Evolutionary conservation across 2,797 vertebrate genomes (phyloP), one percentile per base, ranked within the genome.

Genomic region (Leptatherina wallacei): DNA sequence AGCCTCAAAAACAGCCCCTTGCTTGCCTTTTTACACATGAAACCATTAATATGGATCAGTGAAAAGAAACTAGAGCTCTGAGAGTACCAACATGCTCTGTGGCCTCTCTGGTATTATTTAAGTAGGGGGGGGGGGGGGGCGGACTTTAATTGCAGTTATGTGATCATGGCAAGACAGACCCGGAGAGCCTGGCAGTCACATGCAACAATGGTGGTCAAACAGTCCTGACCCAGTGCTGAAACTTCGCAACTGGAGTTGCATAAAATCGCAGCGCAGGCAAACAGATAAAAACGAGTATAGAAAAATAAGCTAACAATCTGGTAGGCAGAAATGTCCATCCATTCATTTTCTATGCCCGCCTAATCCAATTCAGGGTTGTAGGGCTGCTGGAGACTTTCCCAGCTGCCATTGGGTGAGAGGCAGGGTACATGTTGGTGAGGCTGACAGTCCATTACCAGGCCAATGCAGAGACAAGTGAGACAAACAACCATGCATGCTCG

Each of bases 81-180:
- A 65, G 62, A 80, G 73, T 73, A 78, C 20, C 24, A 69, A 82
- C 76, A 80, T 32, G 64, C 76, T 82, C 81, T 71, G 74, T 40
- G 65, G 80, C 75, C 56, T 33, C 64, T 83, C 67, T 87, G 87
- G 70, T 83, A 82, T 85, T 77, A 86, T 80, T 75, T 79, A 77
- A 88, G 59, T 54, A 58, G 59, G 73, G 47, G 55, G 71, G 81
- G 78, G 63, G 69, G 59, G 56, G 64, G 70, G 49, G n/a, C 0
- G 9, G 18, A 4, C 6, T n/a, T n/a, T 83, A 84, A 69, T 76
- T 73, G 83, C 69, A 71, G 61, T 58, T 78, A 70, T 52, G 73
- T 18, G 58, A 79, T 73, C 65, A 59, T 65, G 65, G 69, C 10
- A 29, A 42, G 16, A 64, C 69, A 57, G 58, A 68, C 14, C 33